phyloP scores from a whole-genome alignment of 2,113 vertebrate genomes.

The Indicator indicator region DNA sequence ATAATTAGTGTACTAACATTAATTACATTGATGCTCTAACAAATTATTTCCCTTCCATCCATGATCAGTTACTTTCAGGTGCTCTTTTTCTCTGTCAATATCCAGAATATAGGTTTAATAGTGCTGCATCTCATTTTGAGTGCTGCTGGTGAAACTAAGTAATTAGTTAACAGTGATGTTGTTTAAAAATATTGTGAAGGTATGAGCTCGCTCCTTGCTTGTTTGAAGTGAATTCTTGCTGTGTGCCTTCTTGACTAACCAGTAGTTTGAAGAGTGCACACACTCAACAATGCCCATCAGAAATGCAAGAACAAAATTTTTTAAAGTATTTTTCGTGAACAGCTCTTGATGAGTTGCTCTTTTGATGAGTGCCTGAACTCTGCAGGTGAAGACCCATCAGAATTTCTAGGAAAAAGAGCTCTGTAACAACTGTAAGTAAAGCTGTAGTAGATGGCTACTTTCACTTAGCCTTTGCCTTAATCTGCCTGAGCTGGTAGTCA shows the following conservation, averaged over 20 bases:
- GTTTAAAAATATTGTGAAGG: neutral
- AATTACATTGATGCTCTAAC: neutral
- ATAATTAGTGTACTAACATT: neutral
- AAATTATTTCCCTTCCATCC: neutral
- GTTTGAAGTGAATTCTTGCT: neutral
- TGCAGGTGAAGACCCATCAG: neutral
- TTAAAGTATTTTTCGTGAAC: neutral
- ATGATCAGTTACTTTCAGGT: neutral
- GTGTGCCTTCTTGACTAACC: neutral
- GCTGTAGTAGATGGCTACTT: neutral
- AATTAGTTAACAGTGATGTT: neutral
- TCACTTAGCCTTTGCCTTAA: neutral
- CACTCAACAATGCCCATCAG: neutral
- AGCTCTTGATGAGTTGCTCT: neutral
- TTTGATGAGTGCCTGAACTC: neutral
- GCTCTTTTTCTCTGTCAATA: neutral
- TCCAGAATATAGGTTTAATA: neutral
- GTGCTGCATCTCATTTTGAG: neutral
- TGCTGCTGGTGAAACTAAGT: neutral
- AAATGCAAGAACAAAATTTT: neutral
- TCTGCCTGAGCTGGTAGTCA: neutral
- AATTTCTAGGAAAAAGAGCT: neutral
- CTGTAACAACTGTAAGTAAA: neutral
- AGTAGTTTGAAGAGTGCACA: neutral
- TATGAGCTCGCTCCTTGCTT: neutral